Base-by-base conservation (phyloP, 1,140 invertebrate genomes). In the Trichonephila clavata region DNA sequence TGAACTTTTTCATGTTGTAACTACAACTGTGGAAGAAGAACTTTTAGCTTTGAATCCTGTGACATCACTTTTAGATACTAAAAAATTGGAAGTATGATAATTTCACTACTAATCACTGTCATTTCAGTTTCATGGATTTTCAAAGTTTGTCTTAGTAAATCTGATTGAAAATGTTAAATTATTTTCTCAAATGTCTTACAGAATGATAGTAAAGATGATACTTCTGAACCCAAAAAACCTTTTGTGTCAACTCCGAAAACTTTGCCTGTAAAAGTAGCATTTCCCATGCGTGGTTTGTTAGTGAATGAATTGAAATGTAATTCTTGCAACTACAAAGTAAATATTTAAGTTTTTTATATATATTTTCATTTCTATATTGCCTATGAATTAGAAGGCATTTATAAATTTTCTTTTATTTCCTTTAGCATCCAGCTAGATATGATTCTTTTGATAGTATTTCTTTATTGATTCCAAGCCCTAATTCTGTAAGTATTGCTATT, bases 391-490 rank as follows among this genome's bases (percentile, higher is more conserved):
- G 7, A 16, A 57, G 3, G 24, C 60, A 68, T 89, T 60, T 4
- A 61, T 50, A 27, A 90, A 90, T 60, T 43, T 39, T 86, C 61
- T 87, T 93, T 90, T 50, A 65, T 87, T 92, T 95, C 94, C 96
- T 96, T 87, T 95, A 98, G 97, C 97, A 97, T 94, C 97, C 98
- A 0, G 97, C 99, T 18, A 97, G 97, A 24, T 98, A 98, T 95
- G 98, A 99, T 95, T 98, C 98, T 95, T 98, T 98, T 95, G 98
- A 99, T 95, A 98, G 97, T 95, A 96, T 99, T 27, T 98, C 98
- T 0, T 95, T 99, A 32, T 96, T 96, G 86, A 95, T 98, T 71
- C 98, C 98, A 50, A 95, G 96, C 32, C 96, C 96, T 65, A 94
- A 95, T 68, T 95, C 94, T 95, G 96, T 94, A 95, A 96, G 94